phyloP scores from a whole-genome alignment of 2,797 vertebrate species.

The Cygnus olor region DNA sequence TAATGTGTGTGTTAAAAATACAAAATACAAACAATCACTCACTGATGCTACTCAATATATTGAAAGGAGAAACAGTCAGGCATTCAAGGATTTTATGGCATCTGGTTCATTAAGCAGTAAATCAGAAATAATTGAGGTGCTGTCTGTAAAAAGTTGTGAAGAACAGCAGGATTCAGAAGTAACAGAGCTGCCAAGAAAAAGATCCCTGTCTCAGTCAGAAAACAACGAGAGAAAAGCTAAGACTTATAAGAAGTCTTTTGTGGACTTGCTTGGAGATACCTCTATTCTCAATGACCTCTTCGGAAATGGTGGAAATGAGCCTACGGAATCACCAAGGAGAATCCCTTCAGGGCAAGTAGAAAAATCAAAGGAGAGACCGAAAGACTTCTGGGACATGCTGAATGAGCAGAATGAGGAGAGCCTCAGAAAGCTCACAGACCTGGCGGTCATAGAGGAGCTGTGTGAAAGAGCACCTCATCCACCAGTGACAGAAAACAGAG shows the following conservation, averaged over 20 bases:
- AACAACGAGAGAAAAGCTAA: constrained; percentile 46
- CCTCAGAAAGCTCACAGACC: constrained; percentile 88
- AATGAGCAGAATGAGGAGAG: constrained; percentile 89
- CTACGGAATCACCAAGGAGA: constrained; percentile 30
- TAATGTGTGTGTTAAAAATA: neutral
- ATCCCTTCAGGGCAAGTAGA: constrained; percentile 36
- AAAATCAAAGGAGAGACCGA: constrained; percentile 80
- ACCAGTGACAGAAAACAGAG: constrained; percentile 46
- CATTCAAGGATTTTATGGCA: constrained; percentile 18
- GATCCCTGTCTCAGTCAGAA: constrained; percentile 44
- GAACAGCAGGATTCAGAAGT: constrained; percentile 26
- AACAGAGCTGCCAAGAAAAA: constrained; percentile 28
- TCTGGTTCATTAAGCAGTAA: constrained; percentile 42
- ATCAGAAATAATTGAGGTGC: constrained; percentile 46
- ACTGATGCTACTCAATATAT: constrained; percentile 26
- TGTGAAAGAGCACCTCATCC: constrained; percentile 78
- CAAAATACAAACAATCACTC: constrained; percentile 29
- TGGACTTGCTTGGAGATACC: constrained; percentile 91
- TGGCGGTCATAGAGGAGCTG: constrained; percentile 86
- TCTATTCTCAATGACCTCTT: constrained; percentile 91
- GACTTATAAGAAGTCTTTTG: constrained; percentile 66
- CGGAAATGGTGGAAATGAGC: constrained; percentile 72
- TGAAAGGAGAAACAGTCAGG: constrained; percentile 13
- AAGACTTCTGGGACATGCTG: constrained; percentile 96
- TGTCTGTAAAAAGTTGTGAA: constrained; percentile 22